Base-by-base conservation (phyloP, 1,140 invertebrate species). In the Listronotus oregonensis region DNA sequence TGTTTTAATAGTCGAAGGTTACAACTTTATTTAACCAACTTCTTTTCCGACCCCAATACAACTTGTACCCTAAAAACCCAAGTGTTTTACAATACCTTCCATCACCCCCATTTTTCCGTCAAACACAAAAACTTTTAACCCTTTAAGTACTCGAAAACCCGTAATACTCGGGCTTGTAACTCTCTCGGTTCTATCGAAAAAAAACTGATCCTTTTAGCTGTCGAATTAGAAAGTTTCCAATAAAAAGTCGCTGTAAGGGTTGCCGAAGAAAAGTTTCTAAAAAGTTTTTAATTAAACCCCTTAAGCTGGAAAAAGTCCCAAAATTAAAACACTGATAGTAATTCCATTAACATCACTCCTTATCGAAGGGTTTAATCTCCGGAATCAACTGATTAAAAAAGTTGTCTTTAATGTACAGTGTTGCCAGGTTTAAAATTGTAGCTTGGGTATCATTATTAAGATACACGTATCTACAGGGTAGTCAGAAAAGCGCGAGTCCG, bases 351-450 rank as follows among this genome's bases (percentile, higher is more conserved):
- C 74, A 77, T 72, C 72, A 71, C 67, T 77, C 71, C 71, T 73
- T 76, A 78, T 78, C 77, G 61, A 63, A 67, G 71, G 68, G 71
- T 73, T 67, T 76, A 72, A 78, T 77, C 75, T 73, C 68, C 70
- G 71, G 74, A 75, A 78, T 78, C 73, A 73, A 70, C 72, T 76
- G 75, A 77, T 77, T 78, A 77, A 78, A 78, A 77, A 78, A 77
- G 75, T 78, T 77, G 75, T 76, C 69, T 71, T 69, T 70, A 44
- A 68, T 70, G 11, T 7, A 8, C 64, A 12, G 27, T 49, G 64
- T 59, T 65, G 64, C 64, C 64, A 52, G 39, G 43, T 18, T 44
- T 34, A 43, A 27, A 27, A 27, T 5, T 27, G 21, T 27, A 27
- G 21, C 5, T 27, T 27, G 21, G 1, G 21, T 27, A 27, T 27